Conservation (phyloP, 2,113 vertebrate species). For the Sisor rabdophorus region DNA sequence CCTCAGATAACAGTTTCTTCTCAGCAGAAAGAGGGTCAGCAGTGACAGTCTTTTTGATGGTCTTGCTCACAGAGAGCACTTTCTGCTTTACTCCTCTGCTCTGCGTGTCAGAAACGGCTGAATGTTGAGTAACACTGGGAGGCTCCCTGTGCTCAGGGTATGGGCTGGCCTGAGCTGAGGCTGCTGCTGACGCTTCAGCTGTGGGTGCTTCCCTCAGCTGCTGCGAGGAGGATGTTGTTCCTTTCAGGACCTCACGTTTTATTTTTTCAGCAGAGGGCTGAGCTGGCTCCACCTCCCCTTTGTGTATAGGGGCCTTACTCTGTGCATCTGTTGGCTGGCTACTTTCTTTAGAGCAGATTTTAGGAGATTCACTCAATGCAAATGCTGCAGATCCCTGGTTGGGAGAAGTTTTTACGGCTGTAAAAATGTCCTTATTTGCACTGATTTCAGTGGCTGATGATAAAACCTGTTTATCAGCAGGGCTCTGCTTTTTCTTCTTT, state of each 20-base stretch:
- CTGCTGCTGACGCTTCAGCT: slow-evolving; percentile 65
- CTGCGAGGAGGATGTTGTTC: slow-evolving; percentile 68
- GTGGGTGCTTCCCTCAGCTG: slow-evolving; percentile 65
- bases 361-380: slow-evolving; percentile 50
- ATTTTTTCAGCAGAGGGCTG: slow-evolving; percentile 64
- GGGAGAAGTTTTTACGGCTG: slow-evolving; percentile 41
- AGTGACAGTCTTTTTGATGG: slow-evolving; percentile 52
- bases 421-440: slow-evolving; percentile 42
- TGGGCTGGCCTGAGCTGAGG: slow-evolving; percentile 62
- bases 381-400: slow-evolving; percentile 37
- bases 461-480: slow-evolving; percentile 38
- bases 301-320: slow-evolving; percentile 68
- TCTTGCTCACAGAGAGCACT: slow-evolving; percentile 50
- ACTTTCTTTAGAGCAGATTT: slow-evolving; percentile 64
- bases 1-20: slow-evolving; percentile 30
- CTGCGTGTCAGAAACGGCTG: slow-evolving; percentile 61
- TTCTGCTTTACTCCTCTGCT: slow-evolving; percentile 55
- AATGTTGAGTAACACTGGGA: slow-evolving; percentile 70
- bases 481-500: slow-evolving; percentile 58
- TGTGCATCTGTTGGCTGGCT: slow-evolving; percentile 67
- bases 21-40: slow-evolving; percentile 19
- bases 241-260: slow-evolving; percentile 70
- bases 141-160: slow-evolving; percentile 63
- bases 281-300: slow-evolving; percentile 71
- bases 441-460: slow-evolving; percentile 42